Conservation (phyloP, 2,113 vertebrate genomes). For the Mustela nigripes region DNA sequence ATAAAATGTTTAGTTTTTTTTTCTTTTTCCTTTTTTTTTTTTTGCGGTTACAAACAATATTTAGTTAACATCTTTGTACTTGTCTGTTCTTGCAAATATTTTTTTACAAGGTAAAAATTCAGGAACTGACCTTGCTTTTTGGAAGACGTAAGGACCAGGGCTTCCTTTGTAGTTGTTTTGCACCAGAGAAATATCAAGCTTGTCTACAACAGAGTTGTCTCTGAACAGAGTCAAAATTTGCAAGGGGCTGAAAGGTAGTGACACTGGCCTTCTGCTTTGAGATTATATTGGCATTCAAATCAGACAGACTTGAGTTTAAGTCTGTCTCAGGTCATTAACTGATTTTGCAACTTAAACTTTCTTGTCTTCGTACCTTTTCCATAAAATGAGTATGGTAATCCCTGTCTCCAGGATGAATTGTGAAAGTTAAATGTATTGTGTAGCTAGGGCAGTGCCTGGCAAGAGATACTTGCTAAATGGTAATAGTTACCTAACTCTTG, state of each 20-base stretch:
- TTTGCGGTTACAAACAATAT: background rate
- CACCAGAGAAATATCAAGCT: background rate
- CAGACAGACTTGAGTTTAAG: background rate
- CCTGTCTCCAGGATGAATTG: background rate
- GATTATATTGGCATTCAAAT: background rate
- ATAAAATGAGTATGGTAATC: conserved; percentile 17
- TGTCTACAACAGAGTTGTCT: too few species aligned
- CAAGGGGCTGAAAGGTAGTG: background rate
- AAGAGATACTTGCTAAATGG: background rate
- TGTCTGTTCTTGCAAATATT: conserved; percentile 37
- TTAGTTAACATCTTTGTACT: background rate
- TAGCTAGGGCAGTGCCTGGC: background rate
- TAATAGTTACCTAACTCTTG: background rate
- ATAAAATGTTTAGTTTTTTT: background rate
- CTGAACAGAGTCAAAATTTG: background rate
- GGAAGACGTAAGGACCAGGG: background rate
- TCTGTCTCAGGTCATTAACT: background rate
- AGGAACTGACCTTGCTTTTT: background rate
- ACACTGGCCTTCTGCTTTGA: background rate
- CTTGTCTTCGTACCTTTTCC: background rate
- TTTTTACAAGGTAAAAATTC: background rate
- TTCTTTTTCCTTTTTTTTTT: background rate
- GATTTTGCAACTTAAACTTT: background rate
- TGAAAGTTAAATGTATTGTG: background rate
- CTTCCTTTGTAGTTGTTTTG: conserved; percentile 1